These are phyloP conservation scores for Ceyx margarethae DNA, from an alignment of 2,113 vertebrate species.

Conservation along the genomic window DNA sequence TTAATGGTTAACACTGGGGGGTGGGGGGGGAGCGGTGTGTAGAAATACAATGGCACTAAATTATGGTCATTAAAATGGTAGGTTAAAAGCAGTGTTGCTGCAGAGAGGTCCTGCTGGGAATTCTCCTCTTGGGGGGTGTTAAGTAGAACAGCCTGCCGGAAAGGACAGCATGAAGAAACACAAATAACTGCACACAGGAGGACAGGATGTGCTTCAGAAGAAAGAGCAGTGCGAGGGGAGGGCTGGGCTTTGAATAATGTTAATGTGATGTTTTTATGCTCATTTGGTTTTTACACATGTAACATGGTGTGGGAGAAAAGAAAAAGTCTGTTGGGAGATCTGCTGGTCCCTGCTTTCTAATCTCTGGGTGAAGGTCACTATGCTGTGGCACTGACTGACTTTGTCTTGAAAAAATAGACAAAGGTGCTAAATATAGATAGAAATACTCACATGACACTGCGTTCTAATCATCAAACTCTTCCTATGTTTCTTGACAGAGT, in stretches of 20 bases:
- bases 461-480: not conserved
- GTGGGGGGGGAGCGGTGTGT: no score
- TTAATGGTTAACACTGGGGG: slow-evolving; percentile 12
- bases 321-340: not conserved
- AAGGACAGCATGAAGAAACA: slow-evolving; percentile 20
- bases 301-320: not conserved
- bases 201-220: not conserved
- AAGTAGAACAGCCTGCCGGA: not conserved
- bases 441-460: not conserved
- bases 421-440: not conserved
- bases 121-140: not conserved
- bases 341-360: not conserved
- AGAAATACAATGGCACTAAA: slow-evolving; percentile 31
- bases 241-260: not conserved
- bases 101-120: slow-evolving; percentile 35
- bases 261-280: not conserved
- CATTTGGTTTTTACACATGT: not conserved
- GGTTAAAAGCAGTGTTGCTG: slow-evolving; percentile 43
- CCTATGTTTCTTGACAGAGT: not conserved
- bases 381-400: not conserved
- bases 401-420: not conserved
- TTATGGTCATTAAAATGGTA: slow-evolving; percentile 31
- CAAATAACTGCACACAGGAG: slow-evolving; percentile 28
- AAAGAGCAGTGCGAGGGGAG: not conserved
- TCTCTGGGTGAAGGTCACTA: not conserved